Evolutionary conservation across 2,113 vertebrate species (phyloP).

Genomic region (Saccopteryx bilineata): DNA sequence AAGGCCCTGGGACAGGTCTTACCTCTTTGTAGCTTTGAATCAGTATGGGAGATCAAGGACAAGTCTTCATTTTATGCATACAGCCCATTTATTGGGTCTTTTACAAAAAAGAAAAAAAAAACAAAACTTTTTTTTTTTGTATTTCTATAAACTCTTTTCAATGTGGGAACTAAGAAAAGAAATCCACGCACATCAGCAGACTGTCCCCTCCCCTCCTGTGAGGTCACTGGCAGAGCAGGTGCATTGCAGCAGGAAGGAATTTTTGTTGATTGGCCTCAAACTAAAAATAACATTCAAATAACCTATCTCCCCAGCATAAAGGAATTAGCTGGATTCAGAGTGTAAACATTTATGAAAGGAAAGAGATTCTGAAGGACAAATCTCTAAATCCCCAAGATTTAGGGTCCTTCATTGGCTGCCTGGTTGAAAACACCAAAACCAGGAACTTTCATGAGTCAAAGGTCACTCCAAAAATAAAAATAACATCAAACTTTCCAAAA

Average conservation of each 20-base stretch:
- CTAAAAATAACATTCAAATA: conserved; percentile 68
- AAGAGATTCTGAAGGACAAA: neutral
- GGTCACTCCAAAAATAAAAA: neutral
- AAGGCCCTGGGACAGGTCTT: neutral
- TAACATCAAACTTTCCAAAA: neutral
- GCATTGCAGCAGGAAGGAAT: neutral
- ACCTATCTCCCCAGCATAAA: conserved; percentile 21
- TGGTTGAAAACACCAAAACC: conserved; percentile 33
- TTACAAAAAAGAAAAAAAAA: neutral
- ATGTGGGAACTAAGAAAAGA: neutral
- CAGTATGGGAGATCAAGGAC: neutral
- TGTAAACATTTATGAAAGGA: conserved; percentile 74
- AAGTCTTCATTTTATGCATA: neutral
- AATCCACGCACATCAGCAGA: neutral
- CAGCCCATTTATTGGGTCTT: neutral
- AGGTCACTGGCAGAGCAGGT: neutral
- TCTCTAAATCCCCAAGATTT: conserved; percentile 48
- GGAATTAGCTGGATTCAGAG: conserved; percentile 18
- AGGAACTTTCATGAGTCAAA: neutral
- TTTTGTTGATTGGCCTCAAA: conserved; percentile 9
- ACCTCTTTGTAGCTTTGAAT: neutral
- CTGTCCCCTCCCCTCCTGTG: neutral
- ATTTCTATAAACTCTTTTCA: neutral
- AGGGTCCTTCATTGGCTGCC: neutral
- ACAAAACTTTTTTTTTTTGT: neutral